Evolutionary conservation across 2,888 invertebrate species (phyloP).

Genomic region (Heteropelma amictum): DNA sequence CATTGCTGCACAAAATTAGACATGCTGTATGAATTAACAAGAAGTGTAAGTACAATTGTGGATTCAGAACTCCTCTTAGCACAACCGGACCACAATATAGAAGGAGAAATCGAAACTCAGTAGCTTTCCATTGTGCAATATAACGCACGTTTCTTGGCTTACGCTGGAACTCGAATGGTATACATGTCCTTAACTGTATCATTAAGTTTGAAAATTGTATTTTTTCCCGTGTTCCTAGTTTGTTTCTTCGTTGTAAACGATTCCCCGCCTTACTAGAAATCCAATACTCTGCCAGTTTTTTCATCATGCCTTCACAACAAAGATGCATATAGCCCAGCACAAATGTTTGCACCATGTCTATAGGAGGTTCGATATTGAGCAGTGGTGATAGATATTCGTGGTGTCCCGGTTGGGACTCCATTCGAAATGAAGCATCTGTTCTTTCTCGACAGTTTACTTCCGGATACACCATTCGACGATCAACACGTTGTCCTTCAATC

Average conservation of each 20-base stretch:
- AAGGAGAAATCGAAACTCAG: slow-evolving; percentile 51
- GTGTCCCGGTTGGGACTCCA: slow-evolving; percentile 26
- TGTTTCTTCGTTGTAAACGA: slow-evolving; percentile 1
- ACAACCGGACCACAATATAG: slow-evolving; percentile 60
- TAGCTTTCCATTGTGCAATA: slow-evolving; percentile 49
- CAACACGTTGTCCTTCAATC: slow-evolving; percentile 7
- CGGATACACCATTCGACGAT: slow-evolving; percentile 14
- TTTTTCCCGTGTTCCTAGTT: no score
- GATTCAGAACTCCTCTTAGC: slow-evolving; percentile 35
- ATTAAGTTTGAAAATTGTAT: slow-evolving; percentile 8
- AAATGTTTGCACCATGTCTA: slow-evolving; percentile 49
- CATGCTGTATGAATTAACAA: slow-evolving; percentile 33
- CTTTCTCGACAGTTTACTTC: neutral
- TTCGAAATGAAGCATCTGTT: slow-evolving; percentile 41
- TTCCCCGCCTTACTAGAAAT: neutral
- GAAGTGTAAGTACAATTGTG: slow-evolving; percentile 44
- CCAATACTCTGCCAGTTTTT: slow-evolving; percentile 49
- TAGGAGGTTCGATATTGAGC: neutral
- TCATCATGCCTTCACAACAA: slow-evolving; percentile 37
- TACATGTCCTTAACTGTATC: neutral
- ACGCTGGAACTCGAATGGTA: slow-evolving; percentile 51
- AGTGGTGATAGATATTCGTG: slow-evolving; percentile 43
- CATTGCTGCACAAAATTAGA: slow-evolving; percentile 11
- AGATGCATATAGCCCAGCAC: slow-evolving; percentile 53
- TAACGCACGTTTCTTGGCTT: slow-evolving; percentile 38